Evolutionary conservation across 92 coral and sea anemone genomes (phyloP), one percentile per base, ranked within the genome.

Genomic region (Muricea muricata): DNA sequence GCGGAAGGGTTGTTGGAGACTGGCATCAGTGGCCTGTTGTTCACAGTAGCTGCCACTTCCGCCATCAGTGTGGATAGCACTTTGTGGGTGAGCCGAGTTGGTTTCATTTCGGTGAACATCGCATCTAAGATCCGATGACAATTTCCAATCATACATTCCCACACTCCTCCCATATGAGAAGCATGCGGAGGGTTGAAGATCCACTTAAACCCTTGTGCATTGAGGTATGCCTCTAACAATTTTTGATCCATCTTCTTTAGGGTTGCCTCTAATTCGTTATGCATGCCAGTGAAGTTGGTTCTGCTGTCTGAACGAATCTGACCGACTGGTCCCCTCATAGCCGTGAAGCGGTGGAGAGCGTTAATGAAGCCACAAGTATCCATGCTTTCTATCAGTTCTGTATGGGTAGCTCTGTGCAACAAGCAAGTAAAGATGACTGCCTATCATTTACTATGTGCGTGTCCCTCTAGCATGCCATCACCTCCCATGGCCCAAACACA

Each of bases 121-220:
- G 34, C 52, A 29, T 86, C 79, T 54, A 80, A 47, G 4, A 81
- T 40, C 11, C 84, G 86, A 26, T 81, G 76, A 13, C 67, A 26
- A 12, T 75, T 78, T 17, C 91, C 85, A 21, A 88, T 88, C 85
- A 88, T 83, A 9, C 87, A 78, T 75, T 89, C 93, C 90, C 90
- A 86, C 41, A 58, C 88, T 47, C 93, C 85, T 0, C 90, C 90
- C 31, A 60, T 72, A 23, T 90, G 90, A 7, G 88, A 86, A 9
- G 80, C 87, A n/a, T 86, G 85, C 1, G 81, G 90, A 68, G 42
- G 70, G 84, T 78, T 78, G 40, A 82, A 83, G 28, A 34, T 45
- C 88, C 91, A 83, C 17, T 77, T 73, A 34, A 72, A 75, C 14
- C 85, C 77, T 41, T 83, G 80, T 5, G 35, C 21, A 18, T 65